These are phyloP conservation scores for Mastacembelus armatus DNA, from an alignment of 2,797 vertebrate species.

Conservation along the genomic window DNA sequence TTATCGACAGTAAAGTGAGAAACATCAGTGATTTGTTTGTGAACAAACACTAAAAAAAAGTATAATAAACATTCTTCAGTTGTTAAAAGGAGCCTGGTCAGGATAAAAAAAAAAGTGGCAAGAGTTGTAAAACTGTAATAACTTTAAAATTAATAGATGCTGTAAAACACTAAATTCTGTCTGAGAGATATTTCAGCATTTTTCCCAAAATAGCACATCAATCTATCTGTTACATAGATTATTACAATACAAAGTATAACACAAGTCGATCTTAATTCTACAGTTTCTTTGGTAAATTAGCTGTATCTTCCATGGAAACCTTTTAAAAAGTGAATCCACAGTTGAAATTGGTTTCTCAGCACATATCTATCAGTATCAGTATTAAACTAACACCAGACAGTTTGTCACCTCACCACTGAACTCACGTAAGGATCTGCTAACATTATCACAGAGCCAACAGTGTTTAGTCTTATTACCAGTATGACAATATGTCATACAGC, in stretches of 20 bases:
- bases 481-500: slow-evolving; percentile 79
- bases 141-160: slow-evolving; percentile 15
- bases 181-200: slow-evolving; percentile 19
- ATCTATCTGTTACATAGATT: slow-evolving; percentile 18
- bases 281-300: slow-evolving; percentile 78
- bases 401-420: slow-evolving; percentile 41
- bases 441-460: slow-evolving; percentile 25
- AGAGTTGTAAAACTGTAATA: background rate
- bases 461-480: slow-evolving; percentile 50
- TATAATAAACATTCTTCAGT: background rate
- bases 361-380: slow-evolving; percentile 26
- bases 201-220: slow-evolving; percentile 19
- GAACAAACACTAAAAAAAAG: slow-evolving; percentile 21
- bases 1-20: slow-evolving; percentile 10
- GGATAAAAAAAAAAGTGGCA: slow-evolving; percentile 3
- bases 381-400: slow-evolving; percentile 33
- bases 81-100: slow-evolving; percentile 8
- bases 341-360: slow-evolving; percentile 22
- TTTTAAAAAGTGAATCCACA: slow-evolving; percentile 61
- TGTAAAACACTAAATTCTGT: slow-evolving; percentile 15
- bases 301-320: slow-evolving; percentile 76
- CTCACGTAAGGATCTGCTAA: slow-evolving; percentile 11
- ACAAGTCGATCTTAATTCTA: slow-evolving; percentile 42
- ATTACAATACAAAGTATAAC: slow-evolving; percentile 22
- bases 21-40: too few species aligned